Evolutionary conservation across 2,888 invertebrate species (phyloP), one percentile per base, ranked within the genome.

Genomic region (Ashinkailepas kermadecensis): DNA sequence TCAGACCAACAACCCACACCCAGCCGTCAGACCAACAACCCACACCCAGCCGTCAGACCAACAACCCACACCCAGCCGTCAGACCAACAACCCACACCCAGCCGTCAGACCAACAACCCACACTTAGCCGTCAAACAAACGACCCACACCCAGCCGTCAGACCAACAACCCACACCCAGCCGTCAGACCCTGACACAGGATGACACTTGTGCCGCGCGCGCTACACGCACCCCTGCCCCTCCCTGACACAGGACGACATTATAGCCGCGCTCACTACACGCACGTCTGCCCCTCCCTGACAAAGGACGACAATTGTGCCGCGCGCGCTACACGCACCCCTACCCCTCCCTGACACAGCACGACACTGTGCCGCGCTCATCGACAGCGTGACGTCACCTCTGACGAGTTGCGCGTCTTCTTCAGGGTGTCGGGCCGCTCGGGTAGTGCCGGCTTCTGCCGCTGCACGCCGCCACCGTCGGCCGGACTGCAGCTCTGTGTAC

Each of bases 371-470:
- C 21, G n/a, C 4, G 10, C 67, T 10, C 23, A 1, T 10, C 11
- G 10, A 6, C 23, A 9, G 11, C 67, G 10, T 9, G 9, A 9
- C 13, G 39, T 25, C 15, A 74, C 74, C 74, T 74, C 74, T 7
- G 21, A 39, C 25, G 74, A 74, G 74, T 74, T 74, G 3, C 74
- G 15, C 15, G 21, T 18, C 18, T 54, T 4, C 13, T 13, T 39
- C 54, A 74, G 74, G 7, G 74, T 74, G 39, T 54, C 74, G 8
- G 74, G 74, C 15, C 74, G 74, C 74, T 74, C 74, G 11, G 74
- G 74, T 18, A 74, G 74, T 39, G 74, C 74, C 74, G 74, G 74
- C 54, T 74, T 74, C 54, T 74, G 74, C 74, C 74, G 74, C 74
- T 39, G 74, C 74, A 10, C 18, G 74, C 18, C 74, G 74, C 54